A percentile compares a stretch with the other conserved stretches of the same genome.
These are phyloP conservation scores for Halichondria panicea DNA, from an alignment of 37 sponge, comb jelly and placozoan species.

Conservation along the genomic window DNA sequence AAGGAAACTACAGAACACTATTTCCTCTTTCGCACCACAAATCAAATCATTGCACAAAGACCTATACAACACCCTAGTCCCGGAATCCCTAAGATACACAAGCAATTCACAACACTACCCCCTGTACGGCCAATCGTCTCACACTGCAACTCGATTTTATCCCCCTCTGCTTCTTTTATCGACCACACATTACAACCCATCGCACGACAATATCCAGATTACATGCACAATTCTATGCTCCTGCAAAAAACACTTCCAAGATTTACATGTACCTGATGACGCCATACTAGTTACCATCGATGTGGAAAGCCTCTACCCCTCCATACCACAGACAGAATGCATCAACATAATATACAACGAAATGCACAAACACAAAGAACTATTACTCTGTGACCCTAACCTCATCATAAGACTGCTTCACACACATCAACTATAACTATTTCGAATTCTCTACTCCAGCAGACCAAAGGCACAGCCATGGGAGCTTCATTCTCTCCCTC, in stretches of 20 bases:
- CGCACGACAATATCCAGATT: constrained; percentile 23
- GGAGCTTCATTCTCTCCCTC: constrained; percentile 35
- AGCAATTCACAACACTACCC: neutral
- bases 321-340: constrained; percentile 26
- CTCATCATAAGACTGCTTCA: constrained; percentile 20
- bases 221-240: constrained; percentile 12
- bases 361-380: constrained; percentile 14
- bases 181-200: constrained; percentile 35
- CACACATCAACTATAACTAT: constrained; percentile 16
- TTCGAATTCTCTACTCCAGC: constrained; percentile 23
- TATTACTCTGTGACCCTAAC: constrained; percentile 13
- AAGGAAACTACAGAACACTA: neutral
- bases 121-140: constrained; percentile 31
- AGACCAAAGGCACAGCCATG: constrained; percentile 47
- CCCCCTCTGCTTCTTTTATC: constrained; percentile 7
- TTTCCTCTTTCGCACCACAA: neutral
- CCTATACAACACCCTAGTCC: neutral
- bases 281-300: constrained; percentile 25
- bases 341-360: constrained; percentile 1
- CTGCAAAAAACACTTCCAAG: constrained; percentile 1
- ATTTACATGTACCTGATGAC: constrained; percentile 9
- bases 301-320: constrained; percentile 31
- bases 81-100: constrained; percentile 21
- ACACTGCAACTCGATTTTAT: constrained; percentile 2
- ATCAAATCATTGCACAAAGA: neutral